Percentiles rank a stretch among this genome's conserved stretches.
phyloP scores from a whole-genome alignment of 2,888 invertebrate genomes.

The Hetaerina titia region DNA sequence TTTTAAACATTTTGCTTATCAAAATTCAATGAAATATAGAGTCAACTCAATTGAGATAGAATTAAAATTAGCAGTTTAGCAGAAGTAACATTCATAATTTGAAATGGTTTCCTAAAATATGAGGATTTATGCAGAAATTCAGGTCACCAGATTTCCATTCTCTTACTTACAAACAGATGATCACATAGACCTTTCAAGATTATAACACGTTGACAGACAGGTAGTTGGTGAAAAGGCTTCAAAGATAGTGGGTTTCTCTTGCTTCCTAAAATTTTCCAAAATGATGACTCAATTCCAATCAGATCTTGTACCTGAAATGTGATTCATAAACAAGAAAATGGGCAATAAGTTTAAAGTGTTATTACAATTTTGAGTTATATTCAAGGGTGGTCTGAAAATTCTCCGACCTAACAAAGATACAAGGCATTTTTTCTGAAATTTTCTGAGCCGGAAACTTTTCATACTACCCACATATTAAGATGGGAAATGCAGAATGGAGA shows the following conservation, averaged over 20 bases:
- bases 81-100: not conserved
- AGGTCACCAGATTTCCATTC: no score
- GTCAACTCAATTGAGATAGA: not conserved
- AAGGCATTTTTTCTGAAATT: no score
- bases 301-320: conserved; percentile 27
- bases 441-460: no score
- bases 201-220: not conserved
- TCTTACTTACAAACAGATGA: conserved; percentile 9
- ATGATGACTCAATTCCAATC: conserved; percentile 24
- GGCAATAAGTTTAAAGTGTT: not conserved
- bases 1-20: not conserved
- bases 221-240: conserved; percentile 53
- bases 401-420: no score
- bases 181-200: conserved; percentile 49
- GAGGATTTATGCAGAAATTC: not conserved
- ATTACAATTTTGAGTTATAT: not conserved
- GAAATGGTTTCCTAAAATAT: not conserved
- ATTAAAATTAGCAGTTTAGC: not conserved
- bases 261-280: conserved; percentile 37
- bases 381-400: not conserved
- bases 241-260: conserved; percentile 28
- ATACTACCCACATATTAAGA: not conserved
- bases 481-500: no score
- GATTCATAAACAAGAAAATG: not conserved
- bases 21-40: not conserved